Evolutionary conservation across 1,140 invertebrate genomes (phyloP).

Genomic region (Cydia splendana): DNA sequence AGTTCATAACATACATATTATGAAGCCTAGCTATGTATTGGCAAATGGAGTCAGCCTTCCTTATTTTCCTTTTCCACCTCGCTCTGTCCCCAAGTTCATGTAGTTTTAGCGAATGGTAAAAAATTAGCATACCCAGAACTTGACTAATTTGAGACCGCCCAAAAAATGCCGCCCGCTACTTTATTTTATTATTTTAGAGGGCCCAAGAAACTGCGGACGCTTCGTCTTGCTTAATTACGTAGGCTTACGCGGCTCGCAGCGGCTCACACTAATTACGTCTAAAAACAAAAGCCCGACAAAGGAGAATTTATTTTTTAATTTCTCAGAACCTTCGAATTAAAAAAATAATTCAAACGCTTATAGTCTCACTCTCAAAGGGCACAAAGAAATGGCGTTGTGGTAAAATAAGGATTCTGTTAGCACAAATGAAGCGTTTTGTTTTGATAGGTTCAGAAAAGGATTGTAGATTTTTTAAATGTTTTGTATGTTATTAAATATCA

Average conservation of each 20-base stretch:
- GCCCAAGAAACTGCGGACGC: slow-evolving; percentile 60
- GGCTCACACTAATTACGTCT: slow-evolving; percentile 70
- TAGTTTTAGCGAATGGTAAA: neutral
- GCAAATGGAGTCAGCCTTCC: too few species aligned
- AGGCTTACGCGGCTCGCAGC: slow-evolving; percentile 44
- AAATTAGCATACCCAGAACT: neutral
- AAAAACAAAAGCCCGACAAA: slow-evolving; percentile 70
- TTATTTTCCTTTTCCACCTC: too few species aligned
- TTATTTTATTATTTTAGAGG: slow-evolving; percentile 73
- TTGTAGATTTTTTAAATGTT: neutral
- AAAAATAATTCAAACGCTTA: slow-evolving; percentile 61
- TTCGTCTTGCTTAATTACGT: slow-evolving; percentile 72
- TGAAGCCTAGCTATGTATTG: too few species aligned
- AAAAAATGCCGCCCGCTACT: slow-evolving; percentile 44
- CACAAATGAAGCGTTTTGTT: slow-evolving; percentile 4
- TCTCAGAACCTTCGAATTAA: slow-evolving; percentile 63
- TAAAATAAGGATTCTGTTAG: neutral
- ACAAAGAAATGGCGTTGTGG: neutral
- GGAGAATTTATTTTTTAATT: slow-evolving; percentile 73
- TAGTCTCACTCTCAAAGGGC: slow-evolving; percentile 37
- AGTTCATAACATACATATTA: too few species aligned
- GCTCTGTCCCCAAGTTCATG: too few species aligned
- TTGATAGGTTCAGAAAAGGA: neutral
- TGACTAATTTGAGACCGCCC: neutral
- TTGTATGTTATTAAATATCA: neutral